phyloP scores from a whole-genome alignment of 2,797 vertebrate species.

The Sebastes cheni region DNA sequence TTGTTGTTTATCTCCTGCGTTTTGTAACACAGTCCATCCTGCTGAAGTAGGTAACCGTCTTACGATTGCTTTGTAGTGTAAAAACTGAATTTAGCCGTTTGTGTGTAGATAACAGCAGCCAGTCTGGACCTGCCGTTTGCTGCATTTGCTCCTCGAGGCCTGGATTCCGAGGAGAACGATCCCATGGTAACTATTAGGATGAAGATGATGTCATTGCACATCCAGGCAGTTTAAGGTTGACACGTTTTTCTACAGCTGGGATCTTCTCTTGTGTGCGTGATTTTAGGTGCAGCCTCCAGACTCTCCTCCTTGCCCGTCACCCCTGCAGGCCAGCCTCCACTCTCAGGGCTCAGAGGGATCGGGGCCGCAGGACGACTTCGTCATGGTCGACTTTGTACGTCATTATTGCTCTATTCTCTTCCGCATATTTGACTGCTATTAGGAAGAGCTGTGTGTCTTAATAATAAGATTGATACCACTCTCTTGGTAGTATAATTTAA shows the following conservation, averaged over 20 bases:
- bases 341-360: slow-evolving; percentile 91
- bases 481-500: background rate
- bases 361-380: slow-evolving; percentile 93
- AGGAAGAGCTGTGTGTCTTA: too few species aligned
- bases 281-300: slow-evolving; percentile 90
- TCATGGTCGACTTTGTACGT: slow-evolving; percentile 98
- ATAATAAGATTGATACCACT: too few species aligned
- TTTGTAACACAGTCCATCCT: background rate
- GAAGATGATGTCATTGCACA: background rate
- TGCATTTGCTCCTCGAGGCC: slow-evolving; percentile 91
- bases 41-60: background rate
- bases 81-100: background rate
- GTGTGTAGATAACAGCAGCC: slow-evolving; percentile 88
- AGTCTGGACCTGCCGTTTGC: slow-evolving; percentile 97
- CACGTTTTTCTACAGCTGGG: background rate
- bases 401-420: background rate
- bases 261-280: background rate
- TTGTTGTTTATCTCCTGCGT: too few species aligned
- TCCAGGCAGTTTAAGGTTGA: background rate
- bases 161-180: slow-evolving; percentile 92
- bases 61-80: background rate
- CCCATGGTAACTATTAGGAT: slow-evolving; percentile 88
- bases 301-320: slow-evolving; percentile 89
- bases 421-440: too few species aligned
- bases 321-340: slow-evolving; percentile 93